A percentile compares a stretch with the other conserved stretches of the same genome.
These are phyloP conservation scores for Gymnocephalus cernua DNA, from an alignment of 2,113 vertebrate species.

Conservation along the genomic window DNA sequence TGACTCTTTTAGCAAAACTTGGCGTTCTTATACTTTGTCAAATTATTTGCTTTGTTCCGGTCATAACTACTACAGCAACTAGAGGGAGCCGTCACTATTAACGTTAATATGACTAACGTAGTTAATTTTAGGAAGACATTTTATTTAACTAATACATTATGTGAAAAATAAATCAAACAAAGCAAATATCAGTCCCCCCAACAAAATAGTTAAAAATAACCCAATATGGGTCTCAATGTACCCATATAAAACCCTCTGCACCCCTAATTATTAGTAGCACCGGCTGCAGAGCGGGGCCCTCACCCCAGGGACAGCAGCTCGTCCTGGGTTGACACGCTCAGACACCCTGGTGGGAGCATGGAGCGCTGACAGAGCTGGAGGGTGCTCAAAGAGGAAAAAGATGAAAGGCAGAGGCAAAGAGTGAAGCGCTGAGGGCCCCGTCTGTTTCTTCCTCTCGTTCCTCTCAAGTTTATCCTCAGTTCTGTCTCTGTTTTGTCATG, in stretches of 20 bases:
- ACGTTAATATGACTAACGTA: no score
- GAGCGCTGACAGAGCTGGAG: conserved; percentile 62
- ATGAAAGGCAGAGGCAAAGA: conserved; percentile 62
- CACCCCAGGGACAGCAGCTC: conserved; percentile 38
- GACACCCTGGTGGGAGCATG: conserved; percentile 36
- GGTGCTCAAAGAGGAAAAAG: conserved; percentile 61
- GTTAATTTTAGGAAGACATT: no score
- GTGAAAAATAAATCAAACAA: no score
- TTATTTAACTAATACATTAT: no score
- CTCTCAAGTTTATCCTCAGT: conserved; percentile 6
- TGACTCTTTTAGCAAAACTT: no score
- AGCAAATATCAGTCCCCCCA: no score
- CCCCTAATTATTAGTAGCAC: conserved; percentile 13
- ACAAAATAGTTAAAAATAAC: no score
- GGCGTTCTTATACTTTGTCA: no score
- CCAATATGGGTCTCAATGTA: neutral
- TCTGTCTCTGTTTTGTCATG: conserved; percentile 34
- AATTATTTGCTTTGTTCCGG: no score
- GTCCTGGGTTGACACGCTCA: conserved; percentile 61
- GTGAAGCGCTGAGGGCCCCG: conserved; percentile 46
- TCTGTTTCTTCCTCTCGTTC: conserved; percentile 30
- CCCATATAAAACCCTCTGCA: neutral
- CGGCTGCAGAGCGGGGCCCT: conserved; percentile 22
- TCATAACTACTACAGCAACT: no score
- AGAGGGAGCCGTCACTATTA: no score